A percentile compares a stretch with the other conserved stretches of the same genome.
These are phyloP conservation scores for Papilio polytes DNA, from an alignment of 1,140 invertebrate genomes.

Conservation along the genomic window DNA sequence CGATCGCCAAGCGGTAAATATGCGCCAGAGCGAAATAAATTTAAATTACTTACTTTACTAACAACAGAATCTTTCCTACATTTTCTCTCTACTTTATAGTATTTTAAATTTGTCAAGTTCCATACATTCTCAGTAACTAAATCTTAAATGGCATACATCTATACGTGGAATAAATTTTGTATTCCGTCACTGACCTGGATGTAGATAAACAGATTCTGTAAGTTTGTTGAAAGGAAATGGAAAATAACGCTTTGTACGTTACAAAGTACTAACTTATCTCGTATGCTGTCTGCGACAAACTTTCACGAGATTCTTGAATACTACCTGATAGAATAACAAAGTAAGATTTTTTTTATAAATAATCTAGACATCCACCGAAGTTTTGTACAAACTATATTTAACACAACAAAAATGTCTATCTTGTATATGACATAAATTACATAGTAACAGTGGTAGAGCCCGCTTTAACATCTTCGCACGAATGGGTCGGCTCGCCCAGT, in stretches of 20 bases:
- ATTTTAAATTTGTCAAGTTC: not conserved
- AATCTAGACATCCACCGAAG: too few species aligned
- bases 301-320: not conserved
- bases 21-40: too few species aligned
- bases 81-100: not conserved
- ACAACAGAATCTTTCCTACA: too few species aligned
- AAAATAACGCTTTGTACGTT: not conserved
- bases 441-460: too few species aligned
- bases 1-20: too few species aligned
- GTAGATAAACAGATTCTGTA: not conserved
- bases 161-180: not conserved
- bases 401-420: too few species aligned
- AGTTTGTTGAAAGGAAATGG: constrained; percentile 5
- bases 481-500: too few species aligned
- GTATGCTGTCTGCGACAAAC: not conserved
- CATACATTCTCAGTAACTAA: not conserved
- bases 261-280: constrained; percentile 15
- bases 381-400: too few species aligned
- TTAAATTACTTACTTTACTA: too few species aligned
- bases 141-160: not conserved
- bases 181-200: not conserved
- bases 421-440: too few species aligned
- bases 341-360: not conserved
- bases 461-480: too few species aligned
- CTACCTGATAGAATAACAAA: too few species aligned